phyloP scores from a whole-genome alignment of 2,888 invertebrate genomes.

The Pterostichus niger region DNA sequence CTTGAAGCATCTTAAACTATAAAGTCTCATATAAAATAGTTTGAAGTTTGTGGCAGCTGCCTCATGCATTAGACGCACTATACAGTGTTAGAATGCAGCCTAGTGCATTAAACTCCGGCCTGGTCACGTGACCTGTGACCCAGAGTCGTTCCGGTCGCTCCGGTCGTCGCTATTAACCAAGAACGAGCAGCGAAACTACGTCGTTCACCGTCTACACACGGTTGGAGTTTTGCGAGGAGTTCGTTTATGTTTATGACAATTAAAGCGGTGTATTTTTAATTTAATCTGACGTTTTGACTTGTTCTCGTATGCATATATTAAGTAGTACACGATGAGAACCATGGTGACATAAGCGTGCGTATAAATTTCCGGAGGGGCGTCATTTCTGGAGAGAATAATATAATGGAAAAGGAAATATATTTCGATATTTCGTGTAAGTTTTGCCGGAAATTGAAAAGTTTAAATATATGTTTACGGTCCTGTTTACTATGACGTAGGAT shows the following conservation, averaged over 20 bases:
- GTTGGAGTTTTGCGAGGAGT: background rate
- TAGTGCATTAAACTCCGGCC: slow-evolving; percentile 59
- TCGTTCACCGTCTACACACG: background rate
- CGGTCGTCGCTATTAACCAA: slow-evolving; percentile 14
- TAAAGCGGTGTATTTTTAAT: background rate
- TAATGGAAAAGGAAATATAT: too few relatives aligned
- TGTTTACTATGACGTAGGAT: too few relatives aligned
- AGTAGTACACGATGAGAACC: too few relatives aligned
- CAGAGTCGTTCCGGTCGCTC: slow-evolving; percentile 9
- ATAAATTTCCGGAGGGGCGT: too few relatives aligned
- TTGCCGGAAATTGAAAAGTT: too few relatives aligned
- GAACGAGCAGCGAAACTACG: background rate
- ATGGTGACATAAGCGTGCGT: too few relatives aligned
- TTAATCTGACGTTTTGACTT: background rate
- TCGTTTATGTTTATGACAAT: slow-evolving; percentile 15
- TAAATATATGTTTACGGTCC: too few relatives aligned
- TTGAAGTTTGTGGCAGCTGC: background rate
- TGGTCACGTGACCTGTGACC: slow-evolving; percentile 59
- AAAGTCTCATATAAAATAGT: too few relatives aligned
- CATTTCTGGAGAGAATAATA: too few relatives aligned
- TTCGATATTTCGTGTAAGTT: too few relatives aligned
- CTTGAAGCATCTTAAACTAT: too few relatives aligned
- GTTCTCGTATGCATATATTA: background rate
- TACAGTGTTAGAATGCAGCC: slow-evolving; percentile 28
- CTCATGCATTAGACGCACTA: background rate